Base-by-base conservation (phyloP, 2,797 vertebrate genomes). In the Siniperca scherzeri region DNA sequence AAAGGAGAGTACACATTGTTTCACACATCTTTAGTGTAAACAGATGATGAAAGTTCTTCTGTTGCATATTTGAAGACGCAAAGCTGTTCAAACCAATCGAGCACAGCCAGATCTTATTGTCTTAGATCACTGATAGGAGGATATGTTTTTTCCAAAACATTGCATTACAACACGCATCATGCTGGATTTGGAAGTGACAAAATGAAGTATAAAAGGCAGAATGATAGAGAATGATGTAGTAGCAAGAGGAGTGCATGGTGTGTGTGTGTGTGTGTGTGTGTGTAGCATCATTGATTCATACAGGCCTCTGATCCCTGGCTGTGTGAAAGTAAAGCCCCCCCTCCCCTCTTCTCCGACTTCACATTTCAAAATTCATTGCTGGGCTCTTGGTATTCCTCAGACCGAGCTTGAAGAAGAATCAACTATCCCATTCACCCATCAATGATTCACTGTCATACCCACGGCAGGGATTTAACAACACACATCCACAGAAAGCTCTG, bases 351-450 rank as follows among this genome's bases (percentile, higher is more conserved):
- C 72, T 81, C 65, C 5, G 25, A 83, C 75, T 84, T 82, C 70
- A 66, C 59, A 81, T 83, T 89, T 88, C 85, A 87, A 70, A 91
- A 91, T 90, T 78, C 81, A 85, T 87, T 57, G 75, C 80, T 42
- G 38, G 70, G 64, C 82, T 87, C 74, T 87, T 78, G 74, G 78
- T 77, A 77, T 80, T 89, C 87, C 65, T 89, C 80, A 85, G 77
- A 80, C 79, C n/a, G 38, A 82, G 78, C 77, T 65, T 66, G 56
- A 74, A 79, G 56, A 84, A 80, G 85, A 89, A 66, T 76, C 83
- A 78, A 72, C 79, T 61, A 66, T 86, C 69, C 76, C 73, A 74
- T 88, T 89, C 74, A 46, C 16, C 79, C 85, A 87, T 91, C 88
- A 88, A 82, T 89, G 87, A 92, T 91, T 89, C 78, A 86, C 79